These are phyloP conservation scores for Dioctria linearis DNA, from an alignment of 2,888 invertebrate genomes.

Conservation along the genomic window DNA sequence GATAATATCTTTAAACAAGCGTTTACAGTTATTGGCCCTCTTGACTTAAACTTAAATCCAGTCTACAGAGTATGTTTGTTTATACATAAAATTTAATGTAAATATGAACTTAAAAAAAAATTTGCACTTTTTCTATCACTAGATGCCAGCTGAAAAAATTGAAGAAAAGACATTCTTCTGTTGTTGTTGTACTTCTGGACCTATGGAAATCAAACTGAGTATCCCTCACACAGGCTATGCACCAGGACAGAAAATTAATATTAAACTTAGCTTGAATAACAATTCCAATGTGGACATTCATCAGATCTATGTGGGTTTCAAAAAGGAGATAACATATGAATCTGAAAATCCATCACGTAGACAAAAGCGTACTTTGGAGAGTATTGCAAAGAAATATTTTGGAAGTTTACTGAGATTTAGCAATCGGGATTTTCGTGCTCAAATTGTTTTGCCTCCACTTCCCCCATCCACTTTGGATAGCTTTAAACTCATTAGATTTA, in stretches of 20 bases:
- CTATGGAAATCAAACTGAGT: conserved; percentile 7
- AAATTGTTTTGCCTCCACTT: neutral
- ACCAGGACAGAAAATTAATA: conserved; percentile 18
- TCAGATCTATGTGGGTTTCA: neutral
- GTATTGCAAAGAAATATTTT: neutral
- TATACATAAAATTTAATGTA: neutral
- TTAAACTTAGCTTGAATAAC: neutral
- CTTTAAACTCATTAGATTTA: neutral
- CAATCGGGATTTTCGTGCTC: neutral
- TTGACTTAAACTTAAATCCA: conserved; percentile 20
- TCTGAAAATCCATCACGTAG: neutral
- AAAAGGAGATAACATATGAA: conserved; percentile 11
- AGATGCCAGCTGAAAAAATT: conserved; percentile 4
- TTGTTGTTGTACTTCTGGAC: conserved; percentile 12
- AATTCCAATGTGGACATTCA: conserved; percentile 1
- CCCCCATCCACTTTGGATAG: neutral
- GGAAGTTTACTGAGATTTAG: conserved; percentile 18
- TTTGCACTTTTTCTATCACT: neutral
- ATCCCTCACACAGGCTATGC: conserved; percentile 21
- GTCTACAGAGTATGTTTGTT: neutral
- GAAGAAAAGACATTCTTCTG: conserved; percentile 11
- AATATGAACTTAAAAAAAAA: neutral
- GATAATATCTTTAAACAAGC: conserved; percentile 18
- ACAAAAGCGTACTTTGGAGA: neutral
- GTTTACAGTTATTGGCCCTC: conserved; percentile 23